Conservation (phyloP, 1,140 invertebrate species). For the Drosophila tropicalis region DNA sequence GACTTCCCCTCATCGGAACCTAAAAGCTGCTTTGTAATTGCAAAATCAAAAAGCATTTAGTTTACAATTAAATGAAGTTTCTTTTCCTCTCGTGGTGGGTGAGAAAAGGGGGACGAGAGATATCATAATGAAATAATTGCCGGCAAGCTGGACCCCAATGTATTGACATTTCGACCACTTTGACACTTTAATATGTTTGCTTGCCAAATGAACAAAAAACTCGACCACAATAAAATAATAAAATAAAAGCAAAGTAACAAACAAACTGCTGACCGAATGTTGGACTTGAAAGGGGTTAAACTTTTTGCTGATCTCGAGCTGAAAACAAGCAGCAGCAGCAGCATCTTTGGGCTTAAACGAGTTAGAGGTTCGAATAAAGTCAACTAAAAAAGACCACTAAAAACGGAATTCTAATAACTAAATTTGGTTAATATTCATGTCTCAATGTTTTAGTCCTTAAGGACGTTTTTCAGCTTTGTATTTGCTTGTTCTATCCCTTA, state of each 20-base stretch:
- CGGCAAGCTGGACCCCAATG: slow-evolving; percentile 15
- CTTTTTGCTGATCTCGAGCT: slow-evolving; percentile 19
- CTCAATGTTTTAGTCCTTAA: too few relatives aligned
- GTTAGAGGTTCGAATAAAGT: neutral
- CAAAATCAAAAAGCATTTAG: slow-evolving; percentile 78
- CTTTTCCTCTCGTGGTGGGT: neutral
- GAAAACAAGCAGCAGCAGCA: slow-evolving; percentile 2
- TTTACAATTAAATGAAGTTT: slow-evolving; percentile 14
- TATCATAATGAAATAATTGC: slow-evolving; percentile 21
- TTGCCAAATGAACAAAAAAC: slow-evolving; percentile 7
- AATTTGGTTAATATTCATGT: neutral
- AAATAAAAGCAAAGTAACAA: slow-evolving; percentile 11
- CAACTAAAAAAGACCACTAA: neutral
- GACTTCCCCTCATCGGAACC: neutral
- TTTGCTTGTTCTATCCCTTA: neutral
- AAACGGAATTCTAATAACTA: too few relatives aligned
- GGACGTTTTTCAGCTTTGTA: too few relatives aligned
- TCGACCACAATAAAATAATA: neutral
- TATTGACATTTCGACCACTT: slow-evolving; percentile 23
- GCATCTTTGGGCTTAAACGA: neutral
- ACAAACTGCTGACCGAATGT: slow-evolving; percentile 6
- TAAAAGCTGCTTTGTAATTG: slow-evolving; percentile 40
- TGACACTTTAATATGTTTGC: slow-evolving; percentile 29
- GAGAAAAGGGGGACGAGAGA: neutral
- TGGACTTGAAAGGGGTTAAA: slow-evolving; percentile 19